Evolutionary conservation across 2,888 invertebrate species (phyloP).

Genomic region (Pelosia muscerda): DNA sequence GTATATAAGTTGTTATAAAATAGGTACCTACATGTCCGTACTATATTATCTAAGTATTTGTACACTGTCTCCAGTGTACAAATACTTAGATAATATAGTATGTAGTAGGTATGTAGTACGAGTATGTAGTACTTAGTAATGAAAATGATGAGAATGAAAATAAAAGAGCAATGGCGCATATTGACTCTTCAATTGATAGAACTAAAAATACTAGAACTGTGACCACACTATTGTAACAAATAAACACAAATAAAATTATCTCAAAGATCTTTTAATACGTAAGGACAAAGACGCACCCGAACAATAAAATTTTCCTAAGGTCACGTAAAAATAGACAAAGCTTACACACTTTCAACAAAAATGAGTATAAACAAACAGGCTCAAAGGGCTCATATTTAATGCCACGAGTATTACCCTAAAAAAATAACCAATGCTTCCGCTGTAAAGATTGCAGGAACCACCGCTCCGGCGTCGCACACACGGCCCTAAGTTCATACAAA

Average conservation of each 20-base stretch:
- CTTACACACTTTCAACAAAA: constrained; percentile 26
- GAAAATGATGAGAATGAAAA: too few species aligned
- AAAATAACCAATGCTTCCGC: constrained; percentile 52
- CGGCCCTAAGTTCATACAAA: constrained; percentile 58
- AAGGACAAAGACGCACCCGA: not conserved
- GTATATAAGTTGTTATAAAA: too few species aligned
- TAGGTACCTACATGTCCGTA: too few species aligned
- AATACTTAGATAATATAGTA: too few species aligned
- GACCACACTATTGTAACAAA: too few species aligned
- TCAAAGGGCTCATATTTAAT: constrained; percentile 51
- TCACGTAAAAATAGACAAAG: constrained; percentile 28
- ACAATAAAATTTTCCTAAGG: constrained; percentile 16
- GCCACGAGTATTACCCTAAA: constrained; percentile 45
- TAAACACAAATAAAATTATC: not conserved
- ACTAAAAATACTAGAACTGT: too few species aligned
- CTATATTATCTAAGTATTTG: too few species aligned
- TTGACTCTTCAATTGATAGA: too few species aligned
- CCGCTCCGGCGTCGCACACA: constrained; percentile 46
- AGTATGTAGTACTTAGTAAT: too few species aligned
- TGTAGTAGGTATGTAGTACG: too few species aligned
- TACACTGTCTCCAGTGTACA: too few species aligned
- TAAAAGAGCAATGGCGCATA: too few species aligned
- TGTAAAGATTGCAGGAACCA: constrained; percentile 52
- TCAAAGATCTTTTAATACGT: not conserved
- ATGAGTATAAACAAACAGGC: constrained; percentile 38